Evolutionary conservation across 2,797 vertebrate genomes (phyloP).

Genomic region (Hippopotamyrus pictus): DNA sequence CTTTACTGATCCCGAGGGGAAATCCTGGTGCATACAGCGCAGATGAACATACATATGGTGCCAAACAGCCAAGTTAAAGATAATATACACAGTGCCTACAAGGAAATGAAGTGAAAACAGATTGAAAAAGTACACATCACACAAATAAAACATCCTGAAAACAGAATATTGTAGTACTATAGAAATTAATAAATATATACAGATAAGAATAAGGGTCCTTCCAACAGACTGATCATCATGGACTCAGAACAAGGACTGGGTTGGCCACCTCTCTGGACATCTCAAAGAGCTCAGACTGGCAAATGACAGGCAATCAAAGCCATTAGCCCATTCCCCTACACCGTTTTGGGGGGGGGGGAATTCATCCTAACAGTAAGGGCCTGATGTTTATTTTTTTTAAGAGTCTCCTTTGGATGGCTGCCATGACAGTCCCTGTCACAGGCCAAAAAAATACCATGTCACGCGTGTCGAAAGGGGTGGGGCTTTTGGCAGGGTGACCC

Average conservation of each 20-base stretch:
- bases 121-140: neutral
- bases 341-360: constrained; percentile 23
- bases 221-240: neutral
- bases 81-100: neutral
- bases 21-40: neutral
- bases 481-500: constrained; percentile 55
- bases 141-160: neutral
- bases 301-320: constrained; percentile 24
- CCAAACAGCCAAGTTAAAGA: neutral
- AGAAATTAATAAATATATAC: neutral
- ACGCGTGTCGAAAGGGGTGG: constrained; percentile 36
- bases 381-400: constrained; percentile 27
- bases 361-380: constrained; percentile 29
- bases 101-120: neutral
- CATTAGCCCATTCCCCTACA: constrained; percentile 26
- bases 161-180: neutral
- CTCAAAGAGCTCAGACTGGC: neutral
- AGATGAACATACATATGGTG: neutral
- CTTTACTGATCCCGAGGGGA: neutral
- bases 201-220: neutral
- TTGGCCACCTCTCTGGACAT: neutral
- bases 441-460: constrained; percentile 23
- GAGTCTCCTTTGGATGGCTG: constrained; percentile 33
- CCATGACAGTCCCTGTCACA: neutral
- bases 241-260: neutral